A percentile compares a stretch with the other conserved stretches of the same genome.
These are phyloP conservation scores for Corythornis vintsioides DNA, from an alignment of 2,113 vertebrate species.

Conservation along the genomic window DNA sequence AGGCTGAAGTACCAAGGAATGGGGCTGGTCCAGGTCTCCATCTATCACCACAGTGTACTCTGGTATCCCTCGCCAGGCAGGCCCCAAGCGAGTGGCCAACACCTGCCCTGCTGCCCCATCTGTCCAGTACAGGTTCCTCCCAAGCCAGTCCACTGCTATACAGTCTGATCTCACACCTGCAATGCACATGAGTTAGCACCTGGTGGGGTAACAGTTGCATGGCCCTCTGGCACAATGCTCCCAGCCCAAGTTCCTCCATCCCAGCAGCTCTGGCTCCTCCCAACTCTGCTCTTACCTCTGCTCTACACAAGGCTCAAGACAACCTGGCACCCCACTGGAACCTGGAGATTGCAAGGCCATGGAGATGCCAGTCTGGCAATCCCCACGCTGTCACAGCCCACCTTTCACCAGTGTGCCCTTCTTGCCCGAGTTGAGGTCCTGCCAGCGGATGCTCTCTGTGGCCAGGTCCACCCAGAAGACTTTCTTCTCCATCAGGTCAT, in stretches of 20 bases:
- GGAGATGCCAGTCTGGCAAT: background rate
- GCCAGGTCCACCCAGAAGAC: slow-evolving; percentile 89
- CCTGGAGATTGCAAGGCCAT: background rate
- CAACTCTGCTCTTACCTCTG: background rate
- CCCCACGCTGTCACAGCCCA: background rate
- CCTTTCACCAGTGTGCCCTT: slow-evolving; percentile 88
- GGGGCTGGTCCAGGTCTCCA: slow-evolving; percentile 82
- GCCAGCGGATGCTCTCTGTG: slow-evolving; percentile 88
- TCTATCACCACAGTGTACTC: slow-evolving; percentile 83
- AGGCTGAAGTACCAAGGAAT: slow-evolving; percentile 84
- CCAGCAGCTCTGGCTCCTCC: background rate
- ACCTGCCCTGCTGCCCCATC: slow-evolving; percentile 86
- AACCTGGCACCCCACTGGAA: background rate
- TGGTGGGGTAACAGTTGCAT: background rate
- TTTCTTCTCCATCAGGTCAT: slow-evolving; percentile 79
- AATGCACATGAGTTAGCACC: background rate
- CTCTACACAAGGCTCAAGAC: background rate
- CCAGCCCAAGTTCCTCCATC: background rate
- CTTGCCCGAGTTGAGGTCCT: slow-evolving; percentile 66
- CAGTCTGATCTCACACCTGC: slow-evolving; percentile 87
- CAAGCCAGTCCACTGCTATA: slow-evolving; percentile 90
- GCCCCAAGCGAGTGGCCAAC: slow-evolving; percentile 77
- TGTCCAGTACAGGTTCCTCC: slow-evolving; percentile 91
- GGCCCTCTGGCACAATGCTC: background rate
- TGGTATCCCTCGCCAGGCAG: slow-evolving; percentile 68